Base-by-base conservation (phyloP, 2,113 vertebrate species). In the Bucco capensis region DNA sequence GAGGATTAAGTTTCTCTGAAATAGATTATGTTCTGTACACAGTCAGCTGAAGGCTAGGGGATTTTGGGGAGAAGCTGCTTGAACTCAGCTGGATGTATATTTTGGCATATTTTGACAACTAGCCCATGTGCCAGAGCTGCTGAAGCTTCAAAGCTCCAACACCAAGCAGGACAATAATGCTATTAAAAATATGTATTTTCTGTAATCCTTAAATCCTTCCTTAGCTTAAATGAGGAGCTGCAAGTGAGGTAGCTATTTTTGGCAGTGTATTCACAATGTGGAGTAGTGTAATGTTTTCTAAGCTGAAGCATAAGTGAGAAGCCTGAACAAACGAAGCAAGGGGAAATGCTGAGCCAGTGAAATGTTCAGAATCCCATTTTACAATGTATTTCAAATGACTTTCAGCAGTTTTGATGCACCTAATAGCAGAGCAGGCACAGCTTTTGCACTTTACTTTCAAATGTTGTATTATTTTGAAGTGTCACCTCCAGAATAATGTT, bases 141-240 rank as follows among this genome's bases (percentile, higher is more conserved):
- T 90, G 72, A 35, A 54, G 83, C 83, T 88, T 96, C 88, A 96
- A 89, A 95, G 84, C 70, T 84, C 69, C 79, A 84, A 10, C 88
- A 74, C 30, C 54, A 84, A 88, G 79, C 73, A 93, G 83, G 84
- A 90, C 83, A 72, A 49, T 95, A 93, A 93, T 71, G 46, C 83
- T 58, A 81, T 95, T 92, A 95, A 95, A 94, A 94, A 84, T 74
- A 65, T 46, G 74, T 92, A 57, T 87, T 92, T 94, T 86, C 71
- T 82, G 69, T 89, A 95, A 94, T 94, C 89, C 90, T 88, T 93
- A 93, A 95, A 96, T 96, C 90, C 77, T 74, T 92, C 87, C 86
- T 87, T 90, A 87, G 84, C 33, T 87, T 72, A 79, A 94, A 72
- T 24, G 19, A 91, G 79, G 76, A 83, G 54, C 62, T 94, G 40